These are phyloP conservation scores for Eupithecia insigniata DNA, from an alignment of 2,888 invertebrate species.

Conservation along the genomic window DNA sequence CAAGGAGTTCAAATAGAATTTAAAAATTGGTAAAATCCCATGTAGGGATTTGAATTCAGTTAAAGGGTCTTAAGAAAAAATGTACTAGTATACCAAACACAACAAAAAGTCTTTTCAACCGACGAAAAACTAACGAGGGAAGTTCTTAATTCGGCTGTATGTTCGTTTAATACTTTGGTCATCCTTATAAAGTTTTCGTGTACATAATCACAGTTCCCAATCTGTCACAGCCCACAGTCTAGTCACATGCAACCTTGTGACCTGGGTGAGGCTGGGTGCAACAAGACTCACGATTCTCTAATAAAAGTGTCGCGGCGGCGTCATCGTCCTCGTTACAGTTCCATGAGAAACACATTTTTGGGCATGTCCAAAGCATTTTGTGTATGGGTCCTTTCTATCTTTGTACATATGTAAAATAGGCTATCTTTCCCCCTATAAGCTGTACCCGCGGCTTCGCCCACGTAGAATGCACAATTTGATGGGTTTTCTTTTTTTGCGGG, in stretches of 20 bases:
- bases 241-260: conserved; percentile 9
- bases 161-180: neutral
- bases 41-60: neutral
- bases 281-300: conserved; percentile 70
- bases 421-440: neutral
- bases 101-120: neutral
- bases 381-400: neutral
- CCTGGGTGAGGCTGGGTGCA: conserved; percentile 54
- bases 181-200: neutral
- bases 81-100: neutral
- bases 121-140: neutral
- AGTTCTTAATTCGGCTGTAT: neutral
- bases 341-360: conserved; percentile 35
- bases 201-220: conserved; percentile 11
- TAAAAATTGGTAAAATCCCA: neutral
- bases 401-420: neutral
- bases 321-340: conserved; percentile 36
- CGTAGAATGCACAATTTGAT: neutral
- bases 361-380: conserved; percentile 9
- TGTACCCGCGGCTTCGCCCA: neutral
- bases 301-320: conserved; percentile 66
- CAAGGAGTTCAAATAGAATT: neutral
- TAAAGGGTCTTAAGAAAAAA: neutral
- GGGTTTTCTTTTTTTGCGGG: no score
- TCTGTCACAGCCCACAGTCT: conserved; percentile 23